A percentile compares a stretch with the other conserved stretches of the same genome.
Conservation (phyloP, 2,888 invertebrate species). For the Periphyllus acericola region DNA sequence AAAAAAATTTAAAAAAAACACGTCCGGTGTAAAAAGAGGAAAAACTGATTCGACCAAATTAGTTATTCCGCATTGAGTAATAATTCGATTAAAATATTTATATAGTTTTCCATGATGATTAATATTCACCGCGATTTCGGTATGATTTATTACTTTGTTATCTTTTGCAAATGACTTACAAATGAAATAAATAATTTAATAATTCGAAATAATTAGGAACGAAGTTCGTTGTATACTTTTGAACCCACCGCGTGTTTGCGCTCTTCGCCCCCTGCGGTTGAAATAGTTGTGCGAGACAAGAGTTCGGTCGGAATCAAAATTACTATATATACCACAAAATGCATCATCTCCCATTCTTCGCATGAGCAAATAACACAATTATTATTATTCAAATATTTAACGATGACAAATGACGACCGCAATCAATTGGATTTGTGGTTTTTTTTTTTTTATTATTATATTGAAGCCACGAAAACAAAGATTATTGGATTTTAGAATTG, state of each 20-base stretch:
- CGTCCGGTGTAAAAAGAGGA: no score
- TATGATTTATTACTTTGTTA: constrained; percentile 38
- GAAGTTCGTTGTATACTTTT: background rate
- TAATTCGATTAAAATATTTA: constrained; percentile 14
- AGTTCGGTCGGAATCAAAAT: constrained; percentile 28
- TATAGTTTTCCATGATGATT: background rate
- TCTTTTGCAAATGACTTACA: constrained; percentile 1
- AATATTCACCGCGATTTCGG: constrained; percentile 30
- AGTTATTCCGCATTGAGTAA: background rate
- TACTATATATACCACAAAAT: background rate
- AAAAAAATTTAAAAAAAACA: no score
- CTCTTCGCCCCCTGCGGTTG: background rate
- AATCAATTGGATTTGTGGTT: background rate
- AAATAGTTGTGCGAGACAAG: background rate
- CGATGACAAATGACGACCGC: background rate
- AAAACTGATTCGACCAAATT: background rate
- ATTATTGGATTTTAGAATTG: no score
- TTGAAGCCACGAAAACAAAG: no score
- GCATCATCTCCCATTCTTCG: background rate
- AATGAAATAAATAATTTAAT: constrained; percentile 41
- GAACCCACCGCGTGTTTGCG: background rate
- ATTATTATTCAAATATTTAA: constrained; percentile 14
- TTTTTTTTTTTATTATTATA: no score
- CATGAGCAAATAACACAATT: background rate
- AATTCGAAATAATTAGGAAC: constrained; percentile 45